Base-by-base conservation (phyloP, 2,797 vertebrate genomes). In the Thunnus albacares region DNA sequence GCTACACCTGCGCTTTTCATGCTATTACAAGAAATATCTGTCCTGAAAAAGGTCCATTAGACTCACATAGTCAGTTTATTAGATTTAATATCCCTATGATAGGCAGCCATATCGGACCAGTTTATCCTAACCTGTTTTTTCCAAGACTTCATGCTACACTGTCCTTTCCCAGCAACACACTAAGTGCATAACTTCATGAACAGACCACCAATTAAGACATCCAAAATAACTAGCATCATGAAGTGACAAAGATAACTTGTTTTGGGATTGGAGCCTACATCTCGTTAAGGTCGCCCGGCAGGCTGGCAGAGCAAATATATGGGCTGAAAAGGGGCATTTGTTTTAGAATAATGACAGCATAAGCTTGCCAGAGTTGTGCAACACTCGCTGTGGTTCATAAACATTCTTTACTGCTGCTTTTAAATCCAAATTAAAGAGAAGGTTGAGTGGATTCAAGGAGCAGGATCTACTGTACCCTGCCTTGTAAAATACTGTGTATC, bases 371-470 rank as follows among this genome's bases (percentile, higher is more conserved):
- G 89, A 87, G 80, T 87, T 88, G 89, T 89, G 92, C 91, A 94
- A 94, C 90, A 93, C 91, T 94, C 93, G 89, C 95, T 90, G 88
- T 91, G 92, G 92, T 95, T 95, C 95, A 95, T 92, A 82, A 80
- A 84, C 83, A 83, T 93, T 91, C 90, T 96, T 96, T 96, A 96
- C 91, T 84, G 94, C 90, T 81, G 91, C 93, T 90, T 94, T 95
- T 92, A 95, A 96, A 95, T 94, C 88, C 87, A 94, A 96, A 96
- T 96, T 93, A 96, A 94, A 95, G 94, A 91, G 91, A 87, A 90
- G 90, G 84, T 87, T 88, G 88, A 91, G 86, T 84, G 84, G 87
- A 93, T 89, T 91, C 78, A 91, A 82, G 86, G 86, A 87, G 87
- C 86, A 88, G 80, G 85, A 91, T 91, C 87, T 88, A 90, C 84